These are phyloP conservation scores for Dastarcus helophoroides DNA, from an alignment of 2,888 invertebrate species.

Conservation along the genomic window DNA sequence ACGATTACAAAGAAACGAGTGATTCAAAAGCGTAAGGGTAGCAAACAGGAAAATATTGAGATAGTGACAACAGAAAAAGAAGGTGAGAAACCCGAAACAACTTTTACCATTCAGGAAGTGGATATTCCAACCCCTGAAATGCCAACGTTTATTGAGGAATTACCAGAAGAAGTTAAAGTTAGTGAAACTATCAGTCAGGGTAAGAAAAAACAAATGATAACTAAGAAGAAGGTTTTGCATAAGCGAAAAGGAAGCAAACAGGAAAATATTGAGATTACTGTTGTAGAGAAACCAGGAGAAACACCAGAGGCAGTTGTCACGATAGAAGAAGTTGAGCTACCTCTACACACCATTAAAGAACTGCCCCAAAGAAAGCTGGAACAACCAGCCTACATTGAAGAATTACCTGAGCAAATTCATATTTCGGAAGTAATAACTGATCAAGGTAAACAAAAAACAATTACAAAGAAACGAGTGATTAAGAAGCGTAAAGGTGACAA, in stretches of 20 bases:
- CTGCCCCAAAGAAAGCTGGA: conserved; percentile 17
- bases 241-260: conserved; percentile 36
- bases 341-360: conserved; percentile 9
- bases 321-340: conserved; percentile 28
- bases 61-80: conserved; percentile 37
- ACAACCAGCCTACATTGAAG: conserved; percentile 17
- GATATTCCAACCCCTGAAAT: background rate
- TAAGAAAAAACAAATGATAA: conserved; percentile 30
- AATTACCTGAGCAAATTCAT: conserved; percentile 22
- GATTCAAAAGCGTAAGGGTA: conserved; percentile 23
- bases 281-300: conserved; percentile 31
- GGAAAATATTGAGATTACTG: conserved; percentile 36
- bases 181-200: conserved; percentile 30
- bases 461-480: conserved; percentile 28
- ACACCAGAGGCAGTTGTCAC: conserved; percentile 37
- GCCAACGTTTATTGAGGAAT: conserved; percentile 22
- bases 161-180: conserved; percentile 25
- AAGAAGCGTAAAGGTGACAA: conserved; percentile 27
- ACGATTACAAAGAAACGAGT: conserved; percentile 22
- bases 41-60: conserved; percentile 33
- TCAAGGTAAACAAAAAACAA: conserved; percentile 24
- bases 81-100: conserved; percentile 22
- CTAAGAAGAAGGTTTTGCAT: conserved; percentile 27
- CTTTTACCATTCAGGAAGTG: conserved; percentile 23
- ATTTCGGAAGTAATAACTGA: conserved; percentile 23